phyloP scores from a whole-genome alignment of 2,113 vertebrate genomes.

The Megaptera novaeangliae region DNA sequence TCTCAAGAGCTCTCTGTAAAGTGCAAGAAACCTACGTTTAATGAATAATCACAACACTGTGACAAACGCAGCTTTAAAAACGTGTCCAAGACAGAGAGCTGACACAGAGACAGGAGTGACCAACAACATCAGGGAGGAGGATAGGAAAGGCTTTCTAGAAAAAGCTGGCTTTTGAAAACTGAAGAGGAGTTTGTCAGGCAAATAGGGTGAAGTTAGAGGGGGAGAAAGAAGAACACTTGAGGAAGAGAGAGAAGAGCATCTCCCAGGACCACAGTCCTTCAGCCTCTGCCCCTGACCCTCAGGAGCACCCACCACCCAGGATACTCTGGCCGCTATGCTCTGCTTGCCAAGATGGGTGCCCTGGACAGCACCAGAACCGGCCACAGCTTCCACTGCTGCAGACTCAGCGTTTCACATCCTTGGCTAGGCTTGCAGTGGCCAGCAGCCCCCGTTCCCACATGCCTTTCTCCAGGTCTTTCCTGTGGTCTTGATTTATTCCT shows the following conservation, averaged over 20 bases:
- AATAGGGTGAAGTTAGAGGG: background rate
- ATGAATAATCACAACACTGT: background rate
- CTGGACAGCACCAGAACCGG: background rate
- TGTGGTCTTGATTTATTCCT: background rate
- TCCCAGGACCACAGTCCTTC: background rate
- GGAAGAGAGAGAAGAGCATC: background rate
- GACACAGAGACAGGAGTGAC: background rate
- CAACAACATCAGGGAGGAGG: background rate
- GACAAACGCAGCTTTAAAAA: background rate
- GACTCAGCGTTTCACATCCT: background rate
- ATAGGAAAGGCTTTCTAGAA: background rate
- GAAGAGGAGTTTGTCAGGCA: background rate
- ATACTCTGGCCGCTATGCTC: background rate
- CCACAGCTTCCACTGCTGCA: background rate
- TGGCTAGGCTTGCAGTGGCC: background rate
- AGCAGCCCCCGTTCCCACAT: fast-evolving
- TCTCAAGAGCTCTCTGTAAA: background rate
- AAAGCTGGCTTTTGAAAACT: background rate
- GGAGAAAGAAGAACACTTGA: background rate
- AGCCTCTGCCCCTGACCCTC: background rate
- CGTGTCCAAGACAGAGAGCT: background rate
- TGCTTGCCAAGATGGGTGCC: background rate
- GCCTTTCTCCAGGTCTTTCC: background rate
- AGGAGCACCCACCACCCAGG: too few relatives aligned
- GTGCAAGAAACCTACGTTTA: background rate